Base-by-base conservation (phyloP, 2,888 invertebrate genomes). In the Athalia cordata region DNA sequence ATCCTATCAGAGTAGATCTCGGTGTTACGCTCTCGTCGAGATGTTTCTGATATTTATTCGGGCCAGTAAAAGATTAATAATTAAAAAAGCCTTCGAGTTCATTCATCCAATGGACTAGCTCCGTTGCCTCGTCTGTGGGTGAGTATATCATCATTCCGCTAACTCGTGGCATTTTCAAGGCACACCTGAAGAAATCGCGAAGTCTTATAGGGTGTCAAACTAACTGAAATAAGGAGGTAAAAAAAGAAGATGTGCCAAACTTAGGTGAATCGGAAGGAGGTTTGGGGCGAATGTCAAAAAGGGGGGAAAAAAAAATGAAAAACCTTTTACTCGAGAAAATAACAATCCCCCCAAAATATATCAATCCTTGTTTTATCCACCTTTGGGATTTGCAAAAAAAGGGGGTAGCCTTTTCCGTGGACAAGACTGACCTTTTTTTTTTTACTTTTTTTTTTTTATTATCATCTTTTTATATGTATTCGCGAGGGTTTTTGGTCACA, bases 31-130 rank as follows among this genome's bases (percentile, higher is more conserved):
- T 47, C 62, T 11, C 29, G 62, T 45, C 11, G 68, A 68, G 68
- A 68, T 61, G 59, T 72, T 72, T 61, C 59, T 59, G 59, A 45
- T 72, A 61, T 72, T 59, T 61, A 72, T 72, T 72, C 72, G 61
- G 62, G 50, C 49, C 62, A 64, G 75, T 59, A 29, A 62, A 61
- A 75, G 75, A 75, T 75, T 29, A 50, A 62, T 75, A 75, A 62
- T 64, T 75, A 50, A 62, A 75, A 75, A 11, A 49, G 49, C 11
- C 9, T 29, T 29, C 13, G 72, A 59, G 72, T 57, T 72, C 57
- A 72, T 72, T 72, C 47, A 72, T 72, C 57, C 72, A 72, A 72
- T 68, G 68, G 52, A 55, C 52, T 52, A 3, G 29, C 61, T 13
- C 4, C 45, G 47, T 45, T 8, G 43, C 13, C 70, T 29, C 29